phyloP scores from a whole-genome alignment of 2,888 invertebrate species.

The Ectemnius continuus region DNA sequence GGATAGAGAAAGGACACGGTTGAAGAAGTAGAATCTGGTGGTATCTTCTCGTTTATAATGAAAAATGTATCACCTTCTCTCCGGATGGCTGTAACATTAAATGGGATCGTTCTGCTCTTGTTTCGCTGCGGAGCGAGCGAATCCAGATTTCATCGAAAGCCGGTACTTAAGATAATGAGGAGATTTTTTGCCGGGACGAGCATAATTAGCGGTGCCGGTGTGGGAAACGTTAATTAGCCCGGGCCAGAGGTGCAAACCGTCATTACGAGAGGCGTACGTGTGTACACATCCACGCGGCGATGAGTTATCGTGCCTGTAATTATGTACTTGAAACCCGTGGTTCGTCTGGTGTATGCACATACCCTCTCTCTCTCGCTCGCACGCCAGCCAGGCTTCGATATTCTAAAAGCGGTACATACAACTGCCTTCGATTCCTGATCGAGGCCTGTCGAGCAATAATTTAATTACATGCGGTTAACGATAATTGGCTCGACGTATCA shows the following conservation, averaged over 20 bases:
- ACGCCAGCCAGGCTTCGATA: slow-evolving; percentile 19
- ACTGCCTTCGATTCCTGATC: slow-evolving; percentile 48
- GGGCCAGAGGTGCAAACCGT: slow-evolving; percentile 57
- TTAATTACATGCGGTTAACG: slow-evolving; percentile 54
- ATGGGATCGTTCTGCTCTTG: slow-evolving; percentile 6
- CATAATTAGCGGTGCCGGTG: slow-evolving; percentile 47
- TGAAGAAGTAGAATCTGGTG: slow-evolving; percentile 49
- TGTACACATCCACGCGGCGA: slow-evolving; percentile 31
- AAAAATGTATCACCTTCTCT: slow-evolving; percentile 53
- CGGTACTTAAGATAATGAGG: slow-evolving; percentile 57
- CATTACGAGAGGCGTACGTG: slow-evolving; percentile 47
- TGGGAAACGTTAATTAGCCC: slow-evolving; percentile 60
- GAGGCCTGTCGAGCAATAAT: slow-evolving; percentile 49
- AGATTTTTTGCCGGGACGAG: slow-evolving; percentile 28
- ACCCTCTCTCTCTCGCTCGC: too few relatives aligned
- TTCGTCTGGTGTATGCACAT: slow-evolving; percentile 22
- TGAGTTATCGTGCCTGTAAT: slow-evolving; percentile 59
- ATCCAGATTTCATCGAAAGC: slow-evolving; percentile 53
- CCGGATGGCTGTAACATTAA: slow-evolving; percentile 13
- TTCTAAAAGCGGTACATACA: slow-evolving; percentile 48
- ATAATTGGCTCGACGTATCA: slow-evolving; percentile 45
- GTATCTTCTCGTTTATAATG: slow-evolving; percentile 49
- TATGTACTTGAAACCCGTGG: slow-evolving; percentile 53
- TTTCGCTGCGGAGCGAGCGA: slow-evolving; percentile 28
- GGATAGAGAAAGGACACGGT: slow-evolving; percentile 58